phyloP scores from a whole-genome alignment of 2,888 invertebrate species.

The Abscondita cerata region DNA sequence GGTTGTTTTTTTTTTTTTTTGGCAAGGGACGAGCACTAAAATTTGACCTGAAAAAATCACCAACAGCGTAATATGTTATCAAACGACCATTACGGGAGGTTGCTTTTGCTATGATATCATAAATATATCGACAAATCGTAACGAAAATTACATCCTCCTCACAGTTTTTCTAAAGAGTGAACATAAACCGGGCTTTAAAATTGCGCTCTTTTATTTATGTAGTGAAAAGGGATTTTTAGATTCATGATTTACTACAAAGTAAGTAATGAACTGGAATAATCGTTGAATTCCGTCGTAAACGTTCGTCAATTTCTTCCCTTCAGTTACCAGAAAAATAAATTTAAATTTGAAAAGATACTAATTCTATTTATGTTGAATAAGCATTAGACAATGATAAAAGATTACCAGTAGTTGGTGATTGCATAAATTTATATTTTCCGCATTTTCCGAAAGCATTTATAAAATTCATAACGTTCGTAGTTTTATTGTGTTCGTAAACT shows the following conservation, averaged over 20 bases:
- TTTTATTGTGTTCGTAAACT: too few relatives aligned
- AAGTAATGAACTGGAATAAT: slow-evolving; percentile 11
- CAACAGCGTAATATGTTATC: slow-evolving; percentile 11
- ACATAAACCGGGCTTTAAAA: slow-evolving; percentile 11
- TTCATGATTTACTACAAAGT: slow-evolving; percentile 13
- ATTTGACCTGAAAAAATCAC: background rate
- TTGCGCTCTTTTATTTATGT: slow-evolving; percentile 12
- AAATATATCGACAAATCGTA: slow-evolving; percentile 30
- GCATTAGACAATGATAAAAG: background rate
- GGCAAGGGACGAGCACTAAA: background rate
- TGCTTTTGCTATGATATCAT: slow-evolving; percentile 29
- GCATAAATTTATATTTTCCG: too few relatives aligned
- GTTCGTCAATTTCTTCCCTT: slow-evolving; percentile 9
- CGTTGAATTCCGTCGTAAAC: slow-evolving; percentile 13
- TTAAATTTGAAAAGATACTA: slow-evolving; percentile 11
- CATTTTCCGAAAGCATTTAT: too few relatives aligned
- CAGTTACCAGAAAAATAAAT: slow-evolving; percentile 10
- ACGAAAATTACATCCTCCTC: slow-evolving; percentile 24
- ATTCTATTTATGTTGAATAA: slow-evolving; percentile 9
- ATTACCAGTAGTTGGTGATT: too few relatives aligned
- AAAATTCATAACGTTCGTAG: too few relatives aligned
- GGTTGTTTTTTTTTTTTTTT: too few relatives aligned
- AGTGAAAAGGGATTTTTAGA: slow-evolving; percentile 13
- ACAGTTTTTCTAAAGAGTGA: slow-evolving; percentile 14
- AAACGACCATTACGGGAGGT: slow-evolving; percentile 26